Conservation (phyloP, 1,140 invertebrate species). For the Laupala kohalensis region DNA sequence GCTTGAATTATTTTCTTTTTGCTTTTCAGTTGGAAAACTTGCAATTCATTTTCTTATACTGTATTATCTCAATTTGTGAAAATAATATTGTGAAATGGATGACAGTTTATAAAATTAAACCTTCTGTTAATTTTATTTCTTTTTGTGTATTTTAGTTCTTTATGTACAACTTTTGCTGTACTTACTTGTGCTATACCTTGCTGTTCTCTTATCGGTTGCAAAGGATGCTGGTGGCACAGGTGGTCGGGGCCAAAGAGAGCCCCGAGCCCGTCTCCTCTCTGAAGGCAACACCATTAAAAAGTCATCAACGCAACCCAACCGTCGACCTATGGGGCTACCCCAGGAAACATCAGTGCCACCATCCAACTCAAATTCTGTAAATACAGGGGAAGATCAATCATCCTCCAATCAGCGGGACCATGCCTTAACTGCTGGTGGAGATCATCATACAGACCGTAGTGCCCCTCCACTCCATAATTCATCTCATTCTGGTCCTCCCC, state of each 20-base stretch:
- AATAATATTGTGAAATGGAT: not conserved
- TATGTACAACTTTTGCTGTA: not conserved
- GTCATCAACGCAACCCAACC: slow-evolving; percentile 6
- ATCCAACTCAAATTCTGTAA: too few species aligned
- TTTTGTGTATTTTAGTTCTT: not conserved
- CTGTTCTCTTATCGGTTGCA: not conserved
- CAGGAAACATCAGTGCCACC: not conserved
- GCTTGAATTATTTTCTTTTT: too few species aligned
- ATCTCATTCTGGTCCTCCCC: not conserved
- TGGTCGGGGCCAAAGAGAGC: slow-evolving; percentile 17
- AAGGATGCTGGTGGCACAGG: not conserved
- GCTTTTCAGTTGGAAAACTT: too few species aligned
- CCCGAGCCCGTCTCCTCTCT: slow-evolving; percentile 25
- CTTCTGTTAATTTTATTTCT: not conserved
- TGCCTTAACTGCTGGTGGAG: not conserved
- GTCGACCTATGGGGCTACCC: not conserved
- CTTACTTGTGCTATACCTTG: not conserved
- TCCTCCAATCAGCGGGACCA: not conserved
- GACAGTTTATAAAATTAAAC: not conserved
- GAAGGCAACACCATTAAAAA: slow-evolving; percentile 23
- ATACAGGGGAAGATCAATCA: too few species aligned
- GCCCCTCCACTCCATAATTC: not conserved
- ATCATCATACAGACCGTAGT: too few species aligned
- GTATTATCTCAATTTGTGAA: too few species aligned
- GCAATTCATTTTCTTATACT: too few species aligned